Base-by-base conservation (phyloP, 2,797 vertebrate genomes). In the Smutsia temminckii region DNA sequence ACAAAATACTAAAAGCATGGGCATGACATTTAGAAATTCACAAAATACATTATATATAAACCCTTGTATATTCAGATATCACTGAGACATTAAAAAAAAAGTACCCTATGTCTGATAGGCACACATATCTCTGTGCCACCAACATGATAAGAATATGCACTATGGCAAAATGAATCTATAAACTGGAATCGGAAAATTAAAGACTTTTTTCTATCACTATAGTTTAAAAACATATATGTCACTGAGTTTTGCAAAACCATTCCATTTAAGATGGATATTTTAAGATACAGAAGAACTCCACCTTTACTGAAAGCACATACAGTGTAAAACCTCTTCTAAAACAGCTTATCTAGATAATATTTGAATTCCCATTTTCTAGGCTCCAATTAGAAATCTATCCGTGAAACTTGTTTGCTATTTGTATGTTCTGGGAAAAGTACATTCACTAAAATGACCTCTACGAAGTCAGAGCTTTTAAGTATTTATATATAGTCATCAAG, bases 171-270 rank as follows among this genome's bases (percentile, higher is more conserved):
- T 61, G 14, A 68, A 29, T 53, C 18, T 27, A 92, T 84, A 59
- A 59, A 64, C 80, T 72, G 64, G 46, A 90, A n/a, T 55, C 37
- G 1, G 13, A 74, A 87, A 51, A 92, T 68, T 11, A 85, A 89
- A 83, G 25, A 86, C 29, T 64, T 94, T 94, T 90, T 85, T 5
- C 53, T 66, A 84, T 17, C 34, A 51, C 11, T 3, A 17, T 23
- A 83, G 59, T 40, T 91, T 5, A 21, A 85, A 93, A 46, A 93
- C 77, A 37, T 42, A 29, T 25, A n/a, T 49, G 29, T 89, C 6
- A 66, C 29, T 80, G 37, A 71, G 20, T 69, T 72, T 75, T 94
- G 3, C 14, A 95, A 85, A 96, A 55, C n/a, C 12, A n/a, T 89
- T 77, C 34, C 13, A 34, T 46, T 80, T 57, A 79, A 96, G 94